A percentile compares a stretch with the other conserved stretches of the same genome.
Evolutionary conservation across 2,888 invertebrate genomes (phyloP).

Genomic region (Agrotis segetum): DNA sequence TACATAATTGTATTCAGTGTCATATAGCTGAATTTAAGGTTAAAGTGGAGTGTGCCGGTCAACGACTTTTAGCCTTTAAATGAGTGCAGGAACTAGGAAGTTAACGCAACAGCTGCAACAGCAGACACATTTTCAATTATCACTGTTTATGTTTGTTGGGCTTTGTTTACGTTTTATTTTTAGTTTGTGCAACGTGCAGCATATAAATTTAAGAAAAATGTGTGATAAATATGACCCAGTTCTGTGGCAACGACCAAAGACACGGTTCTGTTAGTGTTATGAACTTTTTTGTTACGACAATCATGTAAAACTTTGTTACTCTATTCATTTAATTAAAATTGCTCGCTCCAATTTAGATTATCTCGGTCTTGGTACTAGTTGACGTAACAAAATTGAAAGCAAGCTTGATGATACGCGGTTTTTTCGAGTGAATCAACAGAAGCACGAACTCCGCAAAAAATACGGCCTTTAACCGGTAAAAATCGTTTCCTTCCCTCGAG

Average conservation of each 20-base stretch:
- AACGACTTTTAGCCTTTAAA: constrained; percentile 76
- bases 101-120: constrained; percentile 70
- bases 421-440: constrained; percentile 28
- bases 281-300: neutral
- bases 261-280: neutral
- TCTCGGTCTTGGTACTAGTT: constrained; percentile 26
- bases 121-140: constrained; percentile 72
- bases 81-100: constrained; percentile 85
- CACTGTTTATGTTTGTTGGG: constrained; percentile 79
- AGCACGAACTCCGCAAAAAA: constrained; percentile 60
- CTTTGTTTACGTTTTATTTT: constrained; percentile 77
- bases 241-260: constrained; percentile 9
- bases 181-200: constrained; percentile 40
- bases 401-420: constrained; percentile 40
- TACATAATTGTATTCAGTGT: constrained; percentile 25
- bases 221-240: constrained; percentile 8
- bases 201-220: constrained; percentile 6
- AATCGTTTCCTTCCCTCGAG: constrained; percentile 78
- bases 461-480: constrained; percentile 66
- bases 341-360: constrained; percentile 46
- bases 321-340: constrained; percentile 39
- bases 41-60: constrained; percentile 68
- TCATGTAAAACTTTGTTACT: constrained; percentile 8
- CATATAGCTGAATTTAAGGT: constrained; percentile 50
- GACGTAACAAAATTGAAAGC: constrained; percentile 41